Base-by-base conservation (phyloP, 2,113 vertebrate species). In the Coptodon rendalli region DNA sequence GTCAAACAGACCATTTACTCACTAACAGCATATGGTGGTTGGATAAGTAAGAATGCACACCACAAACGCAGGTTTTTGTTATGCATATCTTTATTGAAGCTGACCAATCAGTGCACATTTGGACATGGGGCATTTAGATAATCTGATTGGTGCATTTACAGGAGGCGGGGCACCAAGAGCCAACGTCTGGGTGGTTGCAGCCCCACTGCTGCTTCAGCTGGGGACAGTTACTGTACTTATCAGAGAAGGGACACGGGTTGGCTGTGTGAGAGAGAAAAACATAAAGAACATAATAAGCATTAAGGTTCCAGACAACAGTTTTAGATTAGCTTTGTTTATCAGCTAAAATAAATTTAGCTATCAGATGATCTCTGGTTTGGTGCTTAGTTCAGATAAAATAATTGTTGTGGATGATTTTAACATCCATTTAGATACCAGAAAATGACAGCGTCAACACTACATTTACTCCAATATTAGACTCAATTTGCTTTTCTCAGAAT, bases 131-230 rank as follows among this genome's bases (percentile, higher is more conserved):
- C 24, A 17, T 88, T 94, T 66, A 94, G 19, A 80, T 52, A 11
- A 92, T 95, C 81, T 95, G 22, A 19, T 2, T 73, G 31, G 27
- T 80, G 78, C 94, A 95, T 56, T 86, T 93, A 91, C 93, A 95
- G 80, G 91, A 93, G 78, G 93, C 91, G 1, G 85, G 73, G 53
- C 93, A 95, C 89, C 84, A 90, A 7, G 87, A 81, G 3, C 73
- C 81, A 45, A 94, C 76, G 0, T 82, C 1, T 0, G 0, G 3
- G 43, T 93, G 5, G 9, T 9, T 73, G 52, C 93, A 93, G 52
- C 86, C 79, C 38, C 5, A 80, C 68, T 83, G 16, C 73, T 78
- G 1, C 87, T 87, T 90, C 86, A 94, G 84, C 0, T 88, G 38
- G 3, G 86, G 40, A 66, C 92, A 94, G 91, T 92, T 94, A n/a